phyloP scores from a whole-genome alignment of 2,797 vertebrate species.

The Eleutherodactylus coqui region DNA sequence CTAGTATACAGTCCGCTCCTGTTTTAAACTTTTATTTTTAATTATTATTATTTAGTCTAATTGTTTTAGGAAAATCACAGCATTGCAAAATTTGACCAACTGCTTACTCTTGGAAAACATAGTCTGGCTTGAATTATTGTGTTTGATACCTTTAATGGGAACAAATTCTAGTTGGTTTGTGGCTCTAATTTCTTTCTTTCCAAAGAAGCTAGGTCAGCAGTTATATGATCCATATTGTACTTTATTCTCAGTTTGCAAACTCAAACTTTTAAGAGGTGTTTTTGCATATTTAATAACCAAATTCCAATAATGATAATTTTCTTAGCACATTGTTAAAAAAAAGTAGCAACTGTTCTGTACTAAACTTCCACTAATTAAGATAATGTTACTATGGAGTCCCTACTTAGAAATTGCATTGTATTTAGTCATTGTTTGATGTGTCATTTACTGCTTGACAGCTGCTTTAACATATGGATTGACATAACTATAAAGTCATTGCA shows the following conservation, averaged over 20 bases:
- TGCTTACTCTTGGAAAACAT: neutral
- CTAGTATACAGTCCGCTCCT: neutral
- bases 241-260: neutral
- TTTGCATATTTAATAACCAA: neutral
- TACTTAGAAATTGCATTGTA: neutral
- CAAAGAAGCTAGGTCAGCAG: neutral
- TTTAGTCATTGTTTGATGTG: slow-evolving; percentile 16
- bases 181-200: slow-evolving; percentile 10
- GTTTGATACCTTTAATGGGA: slow-evolving; percentile 18
- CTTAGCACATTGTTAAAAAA: neutral
- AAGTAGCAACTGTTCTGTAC: neutral
- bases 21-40: neutral
- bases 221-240: neutral
- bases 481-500: slow-evolving; percentile 17
- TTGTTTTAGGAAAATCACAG: neutral
- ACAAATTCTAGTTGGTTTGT: neutral
- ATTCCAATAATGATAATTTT: slow-evolving; percentile 15
- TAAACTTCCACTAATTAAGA: neutral
- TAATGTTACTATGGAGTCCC: neutral
- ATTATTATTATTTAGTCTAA: neutral
- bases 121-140: neutral
- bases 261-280: slow-evolving; percentile 8
- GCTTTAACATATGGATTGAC: slow-evolving; percentile 15
- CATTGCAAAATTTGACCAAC: neutral
- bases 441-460: slow-evolving; percentile 19